Percentiles rank a stretch among this genome's conserved stretches.
phyloP scores from a whole-genome alignment of 2,888 invertebrate genomes.

The Oligia strigilis region DNA sequence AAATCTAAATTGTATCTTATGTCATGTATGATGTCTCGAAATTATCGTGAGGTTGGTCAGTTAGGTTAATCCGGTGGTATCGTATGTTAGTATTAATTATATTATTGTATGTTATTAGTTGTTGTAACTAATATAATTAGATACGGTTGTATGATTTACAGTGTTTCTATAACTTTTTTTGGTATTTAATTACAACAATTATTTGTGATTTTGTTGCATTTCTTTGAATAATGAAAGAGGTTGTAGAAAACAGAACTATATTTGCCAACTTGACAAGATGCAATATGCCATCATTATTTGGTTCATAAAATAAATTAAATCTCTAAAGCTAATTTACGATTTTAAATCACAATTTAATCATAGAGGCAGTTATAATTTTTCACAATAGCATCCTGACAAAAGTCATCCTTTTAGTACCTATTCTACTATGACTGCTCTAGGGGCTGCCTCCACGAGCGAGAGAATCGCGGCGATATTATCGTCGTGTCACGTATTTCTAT shows the following conservation, averaged over 20 bases:
- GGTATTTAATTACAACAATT: slow-evolving; percentile 80
- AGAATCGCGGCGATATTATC: too few species aligned
- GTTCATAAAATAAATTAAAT: slow-evolving; percentile 49
- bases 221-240: slow-evolving; percentile 74
- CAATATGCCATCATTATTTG: slow-evolving; percentile 44
- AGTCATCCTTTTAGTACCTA: neutral
- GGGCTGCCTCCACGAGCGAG: too few species aligned
- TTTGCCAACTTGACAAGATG: slow-evolving; percentile 64
- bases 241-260: slow-evolving; percentile 69
- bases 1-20: slow-evolving; percentile 57
- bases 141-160: slow-evolving; percentile 87
- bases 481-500: too few species aligned
- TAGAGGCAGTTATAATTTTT: neutral
- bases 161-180: slow-evolving; percentile 85
- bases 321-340: slow-evolving; percentile 42
- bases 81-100: slow-evolving; percentile 66
- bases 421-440: neutral
- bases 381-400: neutral
- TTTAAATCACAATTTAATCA: slow-evolving; percentile 35
- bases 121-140: slow-evolving; percentile 83
- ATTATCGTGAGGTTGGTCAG: slow-evolving; percentile 74
- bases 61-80: slow-evolving; percentile 70
- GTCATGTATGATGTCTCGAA: slow-evolving; percentile 59
- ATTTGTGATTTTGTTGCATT: slow-evolving; percentile 74
- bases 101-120: slow-evolving; percentile 69